Conservation (phyloP, 1,140 invertebrate species). For the Dryas iulia region DNA sequence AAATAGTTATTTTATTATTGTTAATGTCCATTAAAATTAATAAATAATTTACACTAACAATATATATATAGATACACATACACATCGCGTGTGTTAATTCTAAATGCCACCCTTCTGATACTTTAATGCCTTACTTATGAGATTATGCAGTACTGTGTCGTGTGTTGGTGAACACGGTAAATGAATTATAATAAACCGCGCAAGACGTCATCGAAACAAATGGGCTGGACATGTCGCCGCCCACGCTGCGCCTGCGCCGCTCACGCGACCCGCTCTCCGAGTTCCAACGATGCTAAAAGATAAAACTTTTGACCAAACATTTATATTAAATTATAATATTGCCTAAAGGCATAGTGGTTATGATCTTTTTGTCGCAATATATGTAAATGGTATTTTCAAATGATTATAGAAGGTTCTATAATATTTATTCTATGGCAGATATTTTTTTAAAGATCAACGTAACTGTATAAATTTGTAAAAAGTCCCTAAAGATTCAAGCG, state of each 20-base stretch:
- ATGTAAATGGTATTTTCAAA: too few relatives aligned
- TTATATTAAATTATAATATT: conserved; percentile 13
- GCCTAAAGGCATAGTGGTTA: neutral
- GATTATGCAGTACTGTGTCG: conserved; percentile 15
- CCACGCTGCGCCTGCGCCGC: conserved; percentile 48
- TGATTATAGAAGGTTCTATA: too few relatives aligned
- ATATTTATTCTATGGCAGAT: too few relatives aligned
- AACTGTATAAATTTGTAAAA: too few relatives aligned
- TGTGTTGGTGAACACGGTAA: conserved; percentile 50
- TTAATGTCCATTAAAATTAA: neutral
- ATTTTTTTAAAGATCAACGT: too few relatives aligned
- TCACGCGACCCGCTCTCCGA: conserved; percentile 28
- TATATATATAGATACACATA: neutral
- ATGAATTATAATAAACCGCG: conserved; percentile 75
- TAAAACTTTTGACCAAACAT: conserved; percentile 30
- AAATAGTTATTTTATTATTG: too few relatives aligned
- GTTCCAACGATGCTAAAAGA: conserved; percentile 42
- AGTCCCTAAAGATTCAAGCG: too few relatives aligned
- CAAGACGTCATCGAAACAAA: conserved; percentile 66
- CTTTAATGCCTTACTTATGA: conserved; percentile 24
- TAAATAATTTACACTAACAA: neutral
- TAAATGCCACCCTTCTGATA: conserved; percentile 17
- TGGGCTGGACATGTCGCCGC: conserved; percentile 67
- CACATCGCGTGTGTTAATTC: conserved; percentile 2
- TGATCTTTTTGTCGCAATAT: too few relatives aligned